phyloP scores from a whole-genome alignment of 2,888 invertebrate species.

The Drosophila longiperda region DNA sequence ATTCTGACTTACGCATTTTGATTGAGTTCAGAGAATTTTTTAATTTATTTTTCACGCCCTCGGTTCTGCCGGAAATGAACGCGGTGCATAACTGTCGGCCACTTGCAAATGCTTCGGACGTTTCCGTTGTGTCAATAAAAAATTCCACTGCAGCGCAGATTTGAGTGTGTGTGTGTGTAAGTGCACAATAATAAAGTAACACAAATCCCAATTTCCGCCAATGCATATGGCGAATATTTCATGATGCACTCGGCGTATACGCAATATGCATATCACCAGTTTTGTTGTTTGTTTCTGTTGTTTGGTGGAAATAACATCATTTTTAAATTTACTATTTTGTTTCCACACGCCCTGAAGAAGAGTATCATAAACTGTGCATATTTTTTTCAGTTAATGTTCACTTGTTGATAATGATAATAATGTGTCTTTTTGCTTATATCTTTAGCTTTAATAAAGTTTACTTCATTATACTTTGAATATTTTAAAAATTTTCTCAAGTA shows the following conservation, averaged over 20 bases:
- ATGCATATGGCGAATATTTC: constrained; percentile 54
- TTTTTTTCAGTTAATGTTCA: constrained; percentile 5
- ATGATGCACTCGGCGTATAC: constrained; percentile 54
- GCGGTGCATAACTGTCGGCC: constrained; percentile 49
- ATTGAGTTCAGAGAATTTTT: constrained; percentile 65
- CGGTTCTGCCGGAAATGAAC: constrained; percentile 52
- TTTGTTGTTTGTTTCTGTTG: constrained; percentile 20
- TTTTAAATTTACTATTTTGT: constrained; percentile 24
- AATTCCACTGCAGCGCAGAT: constrained; percentile 16
- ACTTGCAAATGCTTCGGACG: constrained; percentile 38
- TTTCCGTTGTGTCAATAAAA: constrained; percentile 59
- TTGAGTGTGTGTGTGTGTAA: constrained; percentile 9
- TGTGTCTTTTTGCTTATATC: neutral
- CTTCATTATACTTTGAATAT: too few relatives aligned
- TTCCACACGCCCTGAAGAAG: constrained; percentile 16
- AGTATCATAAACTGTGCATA: constrained; percentile 2
- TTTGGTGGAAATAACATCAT: constrained; percentile 30
- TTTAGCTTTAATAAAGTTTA: neutral
- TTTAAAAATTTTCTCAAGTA: neutral
- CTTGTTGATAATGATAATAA: neutral
- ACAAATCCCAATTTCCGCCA: constrained; percentile 75
- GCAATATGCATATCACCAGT: constrained; percentile 39
- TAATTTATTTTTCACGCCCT: constrained; percentile 65
- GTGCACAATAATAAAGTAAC: constrained; percentile 71
- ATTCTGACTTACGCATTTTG: constrained; percentile 61